These are phyloP conservation scores for Palaemon carinicauda DNA, from an alignment of 1,140 invertebrate genomes.

Conservation along the genomic window DNA sequence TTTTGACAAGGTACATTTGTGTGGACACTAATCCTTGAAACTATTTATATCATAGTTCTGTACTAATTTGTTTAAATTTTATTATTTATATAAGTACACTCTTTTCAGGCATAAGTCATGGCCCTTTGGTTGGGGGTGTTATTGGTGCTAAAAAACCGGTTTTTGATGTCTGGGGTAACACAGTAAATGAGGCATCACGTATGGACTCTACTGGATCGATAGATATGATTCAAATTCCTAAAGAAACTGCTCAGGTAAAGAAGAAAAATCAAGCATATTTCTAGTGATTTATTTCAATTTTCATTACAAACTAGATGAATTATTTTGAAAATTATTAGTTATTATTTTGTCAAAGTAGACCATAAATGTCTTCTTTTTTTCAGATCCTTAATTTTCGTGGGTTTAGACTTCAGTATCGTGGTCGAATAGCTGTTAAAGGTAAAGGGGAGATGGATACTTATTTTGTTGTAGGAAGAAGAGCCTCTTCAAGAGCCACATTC, in stretches of 20 bases:
- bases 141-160: conserved; percentile 97
- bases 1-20: too few species aligned
- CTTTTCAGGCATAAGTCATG: conserved; percentile 78
- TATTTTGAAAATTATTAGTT: too few species aligned
- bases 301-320: background rate
- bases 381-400: conserved; percentile 77
- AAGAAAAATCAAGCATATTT: background rate
- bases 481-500: conserved; percentile 67
- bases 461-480: conserved; percentile 78
- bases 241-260: conserved; percentile 79
- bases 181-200: conserved; percentile 92
- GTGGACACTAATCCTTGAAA: too few species aligned
- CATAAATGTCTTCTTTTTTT: too few species aligned
- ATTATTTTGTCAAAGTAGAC: too few species aligned
- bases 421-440: conserved; percentile 88
- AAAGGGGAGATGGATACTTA: conserved; percentile 96
- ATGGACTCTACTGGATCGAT: conserved; percentile 92
- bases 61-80: too few species aligned
- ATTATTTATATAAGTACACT: too few species aligned
- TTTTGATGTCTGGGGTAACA: conserved; percentile 98
- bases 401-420: conserved; percentile 79
- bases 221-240: conserved; percentile 87
- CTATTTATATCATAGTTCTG: too few species aligned
- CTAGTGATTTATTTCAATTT: background rate
- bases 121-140: conserved; percentile 91